Evolutionary conservation across 2,888 invertebrate species (phyloP).

Genomic region (Thalpophila matura): DNA sequence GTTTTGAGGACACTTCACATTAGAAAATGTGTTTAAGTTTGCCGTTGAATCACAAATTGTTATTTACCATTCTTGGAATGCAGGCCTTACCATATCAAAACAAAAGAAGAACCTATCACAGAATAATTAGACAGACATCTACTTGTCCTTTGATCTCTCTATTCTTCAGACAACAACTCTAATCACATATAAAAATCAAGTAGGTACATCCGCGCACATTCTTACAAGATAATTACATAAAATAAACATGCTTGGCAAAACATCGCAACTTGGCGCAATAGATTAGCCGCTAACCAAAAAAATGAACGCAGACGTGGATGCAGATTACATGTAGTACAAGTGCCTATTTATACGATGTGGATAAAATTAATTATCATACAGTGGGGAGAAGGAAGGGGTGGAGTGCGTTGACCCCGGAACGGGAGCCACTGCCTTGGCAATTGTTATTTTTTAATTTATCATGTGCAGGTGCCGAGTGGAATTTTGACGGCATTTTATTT

Average conservation of each 20-base stretch:
- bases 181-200: slow-evolving; percentile 34
- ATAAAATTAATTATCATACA: slow-evolving; percentile 71
- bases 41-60: slow-evolving; percentile 44
- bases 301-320: slow-evolving; percentile 40
- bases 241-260: slow-evolving; percentile 32
- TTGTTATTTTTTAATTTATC: slow-evolving; percentile 66
- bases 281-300: slow-evolving; percentile 41
- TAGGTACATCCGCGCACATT: slow-evolving; percentile 39
- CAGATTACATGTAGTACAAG: slow-evolving; percentile 57
- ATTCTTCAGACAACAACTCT: slow-evolving; percentile 18
- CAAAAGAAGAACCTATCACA: slow-evolving; percentile 9
- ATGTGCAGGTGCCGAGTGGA: slow-evolving; percentile 64
- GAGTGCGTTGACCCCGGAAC: slow-evolving; percentile 67
- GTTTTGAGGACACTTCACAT: slow-evolving; percentile 48
- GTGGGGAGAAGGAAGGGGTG: slow-evolving; percentile 68
- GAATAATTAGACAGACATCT: slow-evolving; percentile 24
- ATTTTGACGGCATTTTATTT: slow-evolving; percentile 55
- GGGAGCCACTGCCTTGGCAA: slow-evolving; percentile 60
- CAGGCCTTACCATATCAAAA: slow-evolving; percentile 5
- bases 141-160: slow-evolving; percentile 35
- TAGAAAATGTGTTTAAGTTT: slow-evolving; percentile 50
- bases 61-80: slow-evolving; percentile 37
- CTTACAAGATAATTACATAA: slow-evolving; percentile 32
- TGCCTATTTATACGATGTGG: slow-evolving; percentile 64
- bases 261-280: slow-evolving; percentile 30